Evolutionary conservation across 2,888 invertebrate species (phyloP).

Genomic region (Xanthostigma xanthostigma): DNA sequence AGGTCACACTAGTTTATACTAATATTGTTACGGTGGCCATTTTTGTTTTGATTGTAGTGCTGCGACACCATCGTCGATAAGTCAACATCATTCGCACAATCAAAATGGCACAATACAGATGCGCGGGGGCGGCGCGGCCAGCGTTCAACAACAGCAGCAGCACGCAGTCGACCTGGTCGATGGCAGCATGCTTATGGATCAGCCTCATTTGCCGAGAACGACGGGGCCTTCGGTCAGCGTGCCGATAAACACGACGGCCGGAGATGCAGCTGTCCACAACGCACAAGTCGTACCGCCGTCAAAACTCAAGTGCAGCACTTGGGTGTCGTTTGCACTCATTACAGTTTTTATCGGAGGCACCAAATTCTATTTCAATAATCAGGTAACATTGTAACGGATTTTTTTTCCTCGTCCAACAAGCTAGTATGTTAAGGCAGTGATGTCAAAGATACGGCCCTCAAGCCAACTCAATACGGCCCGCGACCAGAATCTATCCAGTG

Average conservation of each 20-base stretch:
- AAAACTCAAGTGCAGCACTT: slow-evolving; percentile 52
- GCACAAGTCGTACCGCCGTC: slow-evolving; percentile 34
- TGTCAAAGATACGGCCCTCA: too few relatives aligned
- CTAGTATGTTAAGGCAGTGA: too few relatives aligned
- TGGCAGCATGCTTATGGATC: slow-evolving; percentile 7
- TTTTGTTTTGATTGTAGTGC: too few relatives aligned
- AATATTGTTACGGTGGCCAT: too few relatives aligned
- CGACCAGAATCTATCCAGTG: too few relatives aligned
- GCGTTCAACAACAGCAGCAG: not conserved
- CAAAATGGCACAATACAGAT: not conserved
- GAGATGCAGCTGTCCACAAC: slow-evolving; percentile 23
- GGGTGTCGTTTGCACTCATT: slow-evolving; percentile 53
- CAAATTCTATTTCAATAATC: slow-evolving; percentile 56
- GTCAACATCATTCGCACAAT: not conserved
- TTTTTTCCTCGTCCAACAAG: not conserved
- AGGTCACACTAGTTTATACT: too few relatives aligned
- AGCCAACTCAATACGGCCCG: too few relatives aligned
- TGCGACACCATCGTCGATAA: too few relatives aligned
- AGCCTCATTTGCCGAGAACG: not conserved
- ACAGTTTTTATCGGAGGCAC: slow-evolving; percentile 54
- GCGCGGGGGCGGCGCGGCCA: not conserved
- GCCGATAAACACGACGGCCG: too few relatives aligned
- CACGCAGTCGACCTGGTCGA: slow-evolving; percentile 11
- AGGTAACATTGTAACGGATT: slow-evolving; percentile 27
- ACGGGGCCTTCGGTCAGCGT: not conserved